phyloP scores from a whole-genome alignment of 2,797 vertebrate genomes.

The Menidia menidia region DNA sequence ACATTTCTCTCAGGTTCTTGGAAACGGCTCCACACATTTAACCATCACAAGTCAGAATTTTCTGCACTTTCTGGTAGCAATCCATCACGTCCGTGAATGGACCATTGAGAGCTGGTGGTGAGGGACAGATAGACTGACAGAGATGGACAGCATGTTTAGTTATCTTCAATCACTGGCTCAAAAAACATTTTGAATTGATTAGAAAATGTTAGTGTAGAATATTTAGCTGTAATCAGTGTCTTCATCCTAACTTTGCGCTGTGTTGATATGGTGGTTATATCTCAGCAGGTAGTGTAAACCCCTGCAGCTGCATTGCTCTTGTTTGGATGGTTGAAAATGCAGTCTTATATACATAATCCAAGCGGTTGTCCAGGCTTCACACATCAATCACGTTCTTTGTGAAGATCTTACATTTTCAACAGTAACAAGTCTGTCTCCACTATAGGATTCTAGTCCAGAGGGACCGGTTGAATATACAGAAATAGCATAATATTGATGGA shows the following conservation, averaged over 20 bases:
- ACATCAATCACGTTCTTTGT: constrained; percentile 16
- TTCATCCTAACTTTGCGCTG: constrained; percentile 12
- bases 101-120: constrained; percentile 51
- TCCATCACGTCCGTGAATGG: constrained; percentile 41
- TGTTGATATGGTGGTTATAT: constrained; percentile 37
- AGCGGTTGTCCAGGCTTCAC: constrained; percentile 8
- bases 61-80: background rate
- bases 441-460: background rate
- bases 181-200: constrained; percentile 32
- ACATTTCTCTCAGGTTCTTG: background rate
- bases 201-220: background rate
- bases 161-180: constrained; percentile 4
- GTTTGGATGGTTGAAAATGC: constrained; percentile 22
- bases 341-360: constrained; percentile 26
- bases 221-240: constrained; percentile 35
- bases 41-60: background rate
- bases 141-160: constrained; percentile 23
- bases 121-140: constrained; percentile 27
- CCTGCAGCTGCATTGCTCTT: constrained; percentile 26
- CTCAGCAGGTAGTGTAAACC: constrained; percentile 46
- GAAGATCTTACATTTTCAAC: background rate
- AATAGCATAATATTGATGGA: background rate
- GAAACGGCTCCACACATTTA: background rate
- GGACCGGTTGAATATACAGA: background rate
- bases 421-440: background rate